Evolutionary conservation across 2,888 invertebrate species (phyloP).

Genomic region (Drosophila acutilabella): DNA sequence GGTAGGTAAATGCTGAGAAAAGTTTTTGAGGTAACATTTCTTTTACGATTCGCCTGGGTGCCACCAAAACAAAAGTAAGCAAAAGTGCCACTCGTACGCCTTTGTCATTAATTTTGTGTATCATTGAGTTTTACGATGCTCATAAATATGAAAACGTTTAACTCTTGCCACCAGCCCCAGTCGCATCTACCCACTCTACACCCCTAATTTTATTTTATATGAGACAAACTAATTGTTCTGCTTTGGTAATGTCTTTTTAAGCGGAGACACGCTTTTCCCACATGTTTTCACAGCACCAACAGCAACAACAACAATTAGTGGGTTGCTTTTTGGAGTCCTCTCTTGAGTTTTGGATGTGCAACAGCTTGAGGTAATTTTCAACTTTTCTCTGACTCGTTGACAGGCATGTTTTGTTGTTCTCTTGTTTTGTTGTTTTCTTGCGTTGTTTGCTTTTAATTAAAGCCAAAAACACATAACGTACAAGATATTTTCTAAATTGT

Average conservation of each 20-base stretch:
- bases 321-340: constrained; percentile 25
- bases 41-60: constrained; percentile 75
- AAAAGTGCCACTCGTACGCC: constrained; percentile 66
- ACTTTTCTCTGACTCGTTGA: constrained; percentile 69
- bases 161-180: constrained; percentile 67
- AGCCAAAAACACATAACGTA: constrained; percentile 56
- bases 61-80: constrained; percentile 46
- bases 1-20: constrained; percentile 55
- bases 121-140: constrained; percentile 83
- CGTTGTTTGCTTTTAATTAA: constrained; percentile 78
- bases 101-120: constrained; percentile 83
- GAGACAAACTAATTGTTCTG: constrained; percentile 83
- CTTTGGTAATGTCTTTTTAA: constrained; percentile 79
- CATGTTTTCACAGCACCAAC: constrained; percentile 74
- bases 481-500: constrained; percentile 16
- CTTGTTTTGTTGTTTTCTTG: constrained; percentile 5
- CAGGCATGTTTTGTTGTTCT: constrained; percentile 58
- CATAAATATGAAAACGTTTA: constrained; percentile 84
- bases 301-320: constrained; percentile 56
- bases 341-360: constrained; percentile 66
- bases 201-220: constrained; percentile 41
- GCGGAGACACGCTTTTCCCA: constrained; percentile 64
- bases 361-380: constrained; percentile 84
- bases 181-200: neutral
- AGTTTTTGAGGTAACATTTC: constrained; percentile 77